These are phyloP conservation scores for Agriopis leucophaearia DNA, from an alignment of 2,888 invertebrate genomes.

Conservation along the genomic window DNA sequence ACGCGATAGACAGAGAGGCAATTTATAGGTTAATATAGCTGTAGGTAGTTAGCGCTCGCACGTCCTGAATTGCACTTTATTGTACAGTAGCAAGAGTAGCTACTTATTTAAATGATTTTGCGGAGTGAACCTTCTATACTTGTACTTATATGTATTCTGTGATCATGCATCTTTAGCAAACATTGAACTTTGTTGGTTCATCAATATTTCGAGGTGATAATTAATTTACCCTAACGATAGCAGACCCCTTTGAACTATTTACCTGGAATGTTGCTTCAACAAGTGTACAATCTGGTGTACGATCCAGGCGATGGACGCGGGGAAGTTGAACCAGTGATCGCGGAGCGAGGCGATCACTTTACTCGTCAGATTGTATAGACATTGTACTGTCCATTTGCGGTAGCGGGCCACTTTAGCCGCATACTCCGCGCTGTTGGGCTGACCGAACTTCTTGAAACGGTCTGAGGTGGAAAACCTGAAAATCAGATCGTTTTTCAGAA, in stretches of 20 bases:
- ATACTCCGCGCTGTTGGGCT: slow-evolving; percentile 91
- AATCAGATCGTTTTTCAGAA: not conserved
- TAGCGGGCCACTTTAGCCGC: slow-evolving; percentile 91
- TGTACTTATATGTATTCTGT: no score
- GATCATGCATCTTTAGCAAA: no score
- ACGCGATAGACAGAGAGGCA: no score
- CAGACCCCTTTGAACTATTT: not conserved
- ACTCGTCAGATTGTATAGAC: slow-evolving; percentile 92
- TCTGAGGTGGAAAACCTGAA: slow-evolving; percentile 74
- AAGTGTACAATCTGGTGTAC: slow-evolving; percentile 92
- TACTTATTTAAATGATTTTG: no score
- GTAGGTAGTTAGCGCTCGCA: no score
- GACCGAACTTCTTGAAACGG: slow-evolving; percentile 91
- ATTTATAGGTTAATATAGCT: no score
- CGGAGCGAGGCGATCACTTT: slow-evolving; percentile 93
- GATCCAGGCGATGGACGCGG: slow-evolving; percentile 95
- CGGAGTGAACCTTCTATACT: no score
- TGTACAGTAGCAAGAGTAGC: no score
- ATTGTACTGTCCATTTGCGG: slow-evolving; percentile 92
- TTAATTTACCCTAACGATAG: not conserved
- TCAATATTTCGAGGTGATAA: no score
- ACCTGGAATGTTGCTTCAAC: slow-evolving; percentile 79
- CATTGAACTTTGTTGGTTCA: no score
- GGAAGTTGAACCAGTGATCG: slow-evolving; percentile 96
- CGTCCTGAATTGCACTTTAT: no score